These are phyloP conservation scores for Bombus fervidus DNA, from an alignment of 1,140 invertebrate species.

Conservation along the genomic window DNA sequence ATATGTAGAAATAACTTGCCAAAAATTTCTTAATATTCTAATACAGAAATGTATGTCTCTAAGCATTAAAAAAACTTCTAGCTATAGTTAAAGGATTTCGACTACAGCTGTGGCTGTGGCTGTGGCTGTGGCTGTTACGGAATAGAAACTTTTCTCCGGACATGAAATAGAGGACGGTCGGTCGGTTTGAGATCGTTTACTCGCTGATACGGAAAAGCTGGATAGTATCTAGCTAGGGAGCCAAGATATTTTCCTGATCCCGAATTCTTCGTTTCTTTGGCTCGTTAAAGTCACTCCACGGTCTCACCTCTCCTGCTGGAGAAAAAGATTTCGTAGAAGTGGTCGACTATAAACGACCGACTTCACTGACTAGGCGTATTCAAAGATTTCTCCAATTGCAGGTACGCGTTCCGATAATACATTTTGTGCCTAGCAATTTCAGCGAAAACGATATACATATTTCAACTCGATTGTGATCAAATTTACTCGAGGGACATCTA, in stretches of 20 bases:
- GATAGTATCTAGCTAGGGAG: slow-evolving; percentile 69
- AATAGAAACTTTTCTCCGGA: slow-evolving; percentile 69
- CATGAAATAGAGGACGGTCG: slow-evolving; percentile 70
- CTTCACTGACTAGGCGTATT: slow-evolving; percentile 19
- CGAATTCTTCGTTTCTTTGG: slow-evolving; percentile 27
- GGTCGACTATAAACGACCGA: slow-evolving; percentile 40
- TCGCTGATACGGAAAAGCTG: slow-evolving; percentile 77
- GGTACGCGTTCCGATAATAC: background rate
- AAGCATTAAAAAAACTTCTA: background rate
- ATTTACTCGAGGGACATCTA: background rate
- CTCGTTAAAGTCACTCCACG: slow-evolving; percentile 36
- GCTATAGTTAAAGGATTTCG: slow-evolving; percentile 46
- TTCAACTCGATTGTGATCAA: background rate
- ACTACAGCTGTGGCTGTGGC: background rate
- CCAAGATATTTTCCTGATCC: slow-evolving; percentile 65
- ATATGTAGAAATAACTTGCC: no score
- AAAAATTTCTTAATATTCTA: background rate
- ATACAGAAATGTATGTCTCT: background rate
- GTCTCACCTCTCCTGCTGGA: slow-evolving; percentile 25
- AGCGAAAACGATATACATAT: background rate
- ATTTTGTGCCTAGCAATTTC: background rate
- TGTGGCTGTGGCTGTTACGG: background rate
- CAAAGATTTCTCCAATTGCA: slow-evolving; percentile 19
- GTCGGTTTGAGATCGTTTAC: slow-evolving; percentile 71
- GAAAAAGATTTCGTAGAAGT: slow-evolving; percentile 33